Base-by-base conservation (phyloP, 2,888 invertebrate genomes). In the Pollenia amentaria region DNA sequence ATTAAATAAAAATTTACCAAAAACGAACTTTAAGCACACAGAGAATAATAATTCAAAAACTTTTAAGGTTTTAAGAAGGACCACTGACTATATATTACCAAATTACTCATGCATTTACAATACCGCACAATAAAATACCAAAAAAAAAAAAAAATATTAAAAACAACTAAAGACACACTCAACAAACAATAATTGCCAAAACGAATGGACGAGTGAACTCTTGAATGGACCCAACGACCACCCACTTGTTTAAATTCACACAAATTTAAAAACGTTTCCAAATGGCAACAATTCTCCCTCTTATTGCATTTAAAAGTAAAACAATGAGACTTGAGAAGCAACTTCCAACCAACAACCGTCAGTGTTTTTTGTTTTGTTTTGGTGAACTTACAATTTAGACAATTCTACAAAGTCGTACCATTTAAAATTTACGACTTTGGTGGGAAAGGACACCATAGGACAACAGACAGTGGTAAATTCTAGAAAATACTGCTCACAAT, bases 41-140 rank as follows among this genome's bases (percentile, higher is more conserved):
- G 8, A 40, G 40, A 48, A 64, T 46, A 67, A 57, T 57, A 29
- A 60, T 29, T 62, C 40, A 10, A 8, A 75, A 75, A 64, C 38
- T 9, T 64, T 53, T 46, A 55, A 21, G 21, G 29, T 64, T 64
- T 62, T 11, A 38, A 76, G 44, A 44, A 12, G 51, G n/a, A 72
- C 21, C 48, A 18, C 42, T 10, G 40, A 69, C 42, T 73, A 64
- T 18, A 46, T 48, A 69, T 75, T 64, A 82, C 48, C 69, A 78
- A 86, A 86, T 86, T 82, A 82, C 73, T 82, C 85, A 82, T 70
- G 78, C 82, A 60, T 82, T 53, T 69, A 85, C 70, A 85, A 73
- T 73, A 75, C 85, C 85, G 44, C 73, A 86, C 82, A 75, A 82
- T 82, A 85, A 85, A 81, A 73, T 78, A 46, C 16, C 14, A 69